These are phyloP conservation scores for Oreotrochilus melanogaster DNA, from an alignment of 2,113 vertebrate genomes.

Conservation along the genomic window DNA sequence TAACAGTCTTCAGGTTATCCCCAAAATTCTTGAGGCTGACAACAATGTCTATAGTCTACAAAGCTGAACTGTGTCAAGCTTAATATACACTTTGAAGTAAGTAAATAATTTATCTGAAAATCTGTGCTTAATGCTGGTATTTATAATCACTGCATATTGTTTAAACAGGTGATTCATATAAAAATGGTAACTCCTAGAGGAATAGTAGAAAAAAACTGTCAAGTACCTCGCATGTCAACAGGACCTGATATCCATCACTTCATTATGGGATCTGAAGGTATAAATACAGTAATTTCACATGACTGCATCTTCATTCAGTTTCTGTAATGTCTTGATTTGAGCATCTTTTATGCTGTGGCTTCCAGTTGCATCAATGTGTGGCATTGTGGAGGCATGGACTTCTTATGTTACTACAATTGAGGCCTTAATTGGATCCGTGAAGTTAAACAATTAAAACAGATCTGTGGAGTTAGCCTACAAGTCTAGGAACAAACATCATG, in stretches of 20 bases:
- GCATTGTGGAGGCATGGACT: neutral
- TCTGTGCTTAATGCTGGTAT: neutral
- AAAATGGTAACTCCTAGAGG: conserved; percentile 98
- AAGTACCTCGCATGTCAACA: conserved; percentile 95
- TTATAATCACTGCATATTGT: conserved; percentile 38
- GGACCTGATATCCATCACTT: conserved; percentile 98
- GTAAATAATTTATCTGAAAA: neutral
- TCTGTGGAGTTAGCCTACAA: neutral
- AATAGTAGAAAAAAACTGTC: conserved; percentile 96
- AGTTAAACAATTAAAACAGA: neutral
- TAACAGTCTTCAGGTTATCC: neutral
- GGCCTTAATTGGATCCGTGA: neutral
- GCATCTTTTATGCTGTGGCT: neutral
- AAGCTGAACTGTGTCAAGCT: neutral
- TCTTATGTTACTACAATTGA: neutral
- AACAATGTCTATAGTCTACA: neutral
- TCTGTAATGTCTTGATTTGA: neutral
- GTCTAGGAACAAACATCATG: neutral
- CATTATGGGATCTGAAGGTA: conserved; percentile 99
- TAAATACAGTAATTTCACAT: conserved; percentile 5
- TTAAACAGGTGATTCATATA: conserved; percentile 91
- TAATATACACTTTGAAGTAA: neutral
- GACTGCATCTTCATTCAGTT: neutral
- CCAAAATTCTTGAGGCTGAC: neutral
- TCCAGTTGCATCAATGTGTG: neutral